phyloP scores from a whole-genome alignment of 2,888 invertebrate genomes.

The Stictocephala bisonia region DNA sequence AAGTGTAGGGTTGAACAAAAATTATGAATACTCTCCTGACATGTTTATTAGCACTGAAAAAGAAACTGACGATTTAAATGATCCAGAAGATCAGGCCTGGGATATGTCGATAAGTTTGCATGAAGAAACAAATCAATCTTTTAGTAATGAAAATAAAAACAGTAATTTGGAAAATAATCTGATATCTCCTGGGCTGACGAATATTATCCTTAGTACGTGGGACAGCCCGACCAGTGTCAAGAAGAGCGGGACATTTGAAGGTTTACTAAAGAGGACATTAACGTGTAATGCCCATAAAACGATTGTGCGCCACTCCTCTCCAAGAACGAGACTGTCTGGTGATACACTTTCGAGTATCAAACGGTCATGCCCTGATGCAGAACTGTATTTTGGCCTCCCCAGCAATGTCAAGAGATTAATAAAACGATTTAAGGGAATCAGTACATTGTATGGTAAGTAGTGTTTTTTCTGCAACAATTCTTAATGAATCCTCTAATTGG shows the following conservation, averaged over 20 bases:
- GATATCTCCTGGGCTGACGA: not conserved
- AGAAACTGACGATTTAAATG: not conserved
- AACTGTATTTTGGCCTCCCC: constrained; percentile 83
- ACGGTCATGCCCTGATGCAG: not conserved
- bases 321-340: not conserved
- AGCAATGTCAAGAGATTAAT: constrained; percentile 76
- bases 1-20: too few species aligned
- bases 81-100: constrained; percentile 39
- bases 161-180: not conserved
- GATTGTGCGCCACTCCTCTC: not conserved
- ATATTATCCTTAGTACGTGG: not conserved
- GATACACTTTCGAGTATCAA: not conserved
- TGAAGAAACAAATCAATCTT: constrained; percentile 6
- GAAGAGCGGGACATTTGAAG: constrained; percentile 17
- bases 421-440: constrained; percentile 80
- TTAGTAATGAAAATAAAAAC: not conserved
- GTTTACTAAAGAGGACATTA: constrained; percentile 28
- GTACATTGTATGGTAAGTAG: constrained; percentile 81
- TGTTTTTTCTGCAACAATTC: not conserved
- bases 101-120: constrained; percentile 46
- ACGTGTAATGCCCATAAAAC: constrained; percentile 40
- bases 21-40: constrained; percentile 7
- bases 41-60: constrained; percentile 19
- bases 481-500: too few species aligned
- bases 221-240: not conserved